Conservation (phyloP, 1,140 invertebrate species). For the Colletes gigas region DNA sequence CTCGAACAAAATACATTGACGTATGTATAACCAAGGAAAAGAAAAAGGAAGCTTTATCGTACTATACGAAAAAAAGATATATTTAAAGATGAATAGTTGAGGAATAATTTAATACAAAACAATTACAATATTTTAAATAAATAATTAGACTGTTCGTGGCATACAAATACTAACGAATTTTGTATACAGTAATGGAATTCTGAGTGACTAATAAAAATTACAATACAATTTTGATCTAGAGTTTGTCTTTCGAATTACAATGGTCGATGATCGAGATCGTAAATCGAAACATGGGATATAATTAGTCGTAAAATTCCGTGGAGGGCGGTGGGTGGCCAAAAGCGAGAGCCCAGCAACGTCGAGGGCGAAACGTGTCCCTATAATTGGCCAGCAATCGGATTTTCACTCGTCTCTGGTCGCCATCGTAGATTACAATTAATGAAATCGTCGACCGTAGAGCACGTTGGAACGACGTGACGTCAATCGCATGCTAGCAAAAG, state of each 20-base stretch:
- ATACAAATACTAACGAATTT: no score
- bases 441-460: conserved; percentile 58
- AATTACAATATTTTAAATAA: no score
- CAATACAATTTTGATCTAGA: no score
- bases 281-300: background rate
- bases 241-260: background rate
- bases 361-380: conserved; percentile 21
- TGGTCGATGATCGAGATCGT: background rate
- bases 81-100: no score
- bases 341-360: background rate
- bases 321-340: background rate
- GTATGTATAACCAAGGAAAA: no score
- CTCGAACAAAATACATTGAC: no score
- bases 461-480: conserved; percentile 61
- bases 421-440: conserved; percentile 66
- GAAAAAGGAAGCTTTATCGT: no score
- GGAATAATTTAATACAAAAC: no score
- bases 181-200: no score
- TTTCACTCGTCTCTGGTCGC: conserved; percentile 45
- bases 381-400: conserved; percentile 53
- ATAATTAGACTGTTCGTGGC: no score
- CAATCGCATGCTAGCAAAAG: conserved; percentile 64
- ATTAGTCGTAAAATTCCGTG: background rate
- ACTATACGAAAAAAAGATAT: no score
- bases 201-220: no score